These are phyloP conservation scores for Mantis religiosa DNA, from an alignment of 2,888 invertebrate genomes.

Conservation along the genomic window DNA sequence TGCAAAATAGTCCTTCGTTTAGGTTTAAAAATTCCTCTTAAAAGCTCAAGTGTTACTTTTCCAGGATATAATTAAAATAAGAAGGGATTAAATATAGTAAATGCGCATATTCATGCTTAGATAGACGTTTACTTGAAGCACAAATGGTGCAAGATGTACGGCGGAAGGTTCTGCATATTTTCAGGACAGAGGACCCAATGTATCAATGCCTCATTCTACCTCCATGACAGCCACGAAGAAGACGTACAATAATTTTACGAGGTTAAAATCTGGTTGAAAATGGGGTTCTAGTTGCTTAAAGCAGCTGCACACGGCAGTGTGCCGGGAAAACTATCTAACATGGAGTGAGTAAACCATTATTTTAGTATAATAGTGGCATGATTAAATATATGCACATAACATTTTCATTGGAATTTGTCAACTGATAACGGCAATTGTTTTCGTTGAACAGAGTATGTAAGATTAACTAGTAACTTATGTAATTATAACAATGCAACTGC, in stretches of 20 bases:
- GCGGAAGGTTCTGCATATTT: neutral
- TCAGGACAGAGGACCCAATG: neutral
- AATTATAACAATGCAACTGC: no score
- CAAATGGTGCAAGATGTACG: neutral
- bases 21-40: neutral
- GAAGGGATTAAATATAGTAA: neutral
- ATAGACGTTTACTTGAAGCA: neutral
- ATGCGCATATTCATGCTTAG: neutral
- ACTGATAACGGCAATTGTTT: no score
- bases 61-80: neutral
- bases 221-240: constrained; percentile 42
- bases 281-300: constrained; percentile 67
- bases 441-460: no score
- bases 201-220: constrained; percentile 38
- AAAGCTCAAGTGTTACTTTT: neutral
- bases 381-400: constrained; percentile 18
- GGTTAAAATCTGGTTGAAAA: constrained; percentile 58
- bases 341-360: constrained; percentile 59
- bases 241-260: constrained; percentile 45
- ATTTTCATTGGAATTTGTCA: no score
- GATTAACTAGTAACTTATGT: no score
- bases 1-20: neutral
- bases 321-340: constrained; percentile 56
- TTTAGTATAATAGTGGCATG: neutral
- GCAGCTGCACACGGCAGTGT: constrained; percentile 69